phyloP scores from a whole-genome alignment of 2,113 vertebrate genomes.

The Chrysemys picta region DNA sequence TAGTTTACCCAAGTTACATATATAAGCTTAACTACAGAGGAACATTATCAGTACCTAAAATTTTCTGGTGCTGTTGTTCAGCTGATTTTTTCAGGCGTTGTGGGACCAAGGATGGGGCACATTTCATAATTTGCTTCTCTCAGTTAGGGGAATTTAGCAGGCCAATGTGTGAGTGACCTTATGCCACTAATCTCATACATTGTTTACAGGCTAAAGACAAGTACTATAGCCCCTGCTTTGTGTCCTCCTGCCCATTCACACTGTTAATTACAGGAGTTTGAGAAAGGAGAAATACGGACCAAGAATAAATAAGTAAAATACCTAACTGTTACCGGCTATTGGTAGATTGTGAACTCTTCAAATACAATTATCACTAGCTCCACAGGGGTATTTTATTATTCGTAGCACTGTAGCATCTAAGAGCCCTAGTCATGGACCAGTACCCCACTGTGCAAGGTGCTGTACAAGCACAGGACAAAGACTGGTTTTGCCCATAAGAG shows the following conservation, averaged over 20 bases:
- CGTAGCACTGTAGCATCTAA: constrained; percentile 36
- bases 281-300: neutral
- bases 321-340: constrained; percentile 35
- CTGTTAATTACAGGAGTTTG: neutral
- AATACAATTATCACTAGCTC: constrained; percentile 24
- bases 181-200: neutral
- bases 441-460: neutral
- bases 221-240: neutral
- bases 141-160: neutral
- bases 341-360: constrained; percentile 18
- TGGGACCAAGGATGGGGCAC: constrained; percentile 44
- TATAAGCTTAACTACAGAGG: fast-evolving
- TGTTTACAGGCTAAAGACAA: neutral
- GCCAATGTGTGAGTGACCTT: constrained; percentile 48
- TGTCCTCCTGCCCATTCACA: neutral
- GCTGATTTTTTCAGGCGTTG: neutral
- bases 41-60: neutral
- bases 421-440: constrained; percentile 21
- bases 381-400: constrained; percentile 59
- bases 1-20: neutral
- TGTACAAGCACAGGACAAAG: neutral
- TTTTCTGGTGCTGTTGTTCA: neutral
- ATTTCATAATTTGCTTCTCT: constrained; percentile 39
- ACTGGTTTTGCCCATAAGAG: neutral
- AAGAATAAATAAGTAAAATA: neutral